Base-by-base conservation (phyloP, 2,888 invertebrate species). In the Leptura quadrifasciata region DNA sequence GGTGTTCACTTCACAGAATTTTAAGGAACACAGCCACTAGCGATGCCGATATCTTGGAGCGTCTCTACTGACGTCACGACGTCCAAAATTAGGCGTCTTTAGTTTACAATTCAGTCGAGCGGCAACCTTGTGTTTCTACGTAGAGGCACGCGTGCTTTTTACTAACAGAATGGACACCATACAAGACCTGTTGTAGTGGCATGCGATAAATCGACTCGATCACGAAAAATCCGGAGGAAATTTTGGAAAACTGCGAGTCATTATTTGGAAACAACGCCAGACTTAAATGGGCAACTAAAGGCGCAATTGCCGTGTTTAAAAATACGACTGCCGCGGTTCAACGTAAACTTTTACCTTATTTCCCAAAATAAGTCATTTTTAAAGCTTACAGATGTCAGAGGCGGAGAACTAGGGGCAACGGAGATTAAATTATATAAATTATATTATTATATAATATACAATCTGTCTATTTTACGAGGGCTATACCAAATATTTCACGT, bases 51-150 rank as follows among this genome's bases (percentile, higher is more conserved):
- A 58, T 64, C 76, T 68, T 67, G 75, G 76, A 79, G 78, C 80
- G 81, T 78, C 79, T 76, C 73, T 80, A 76, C 79, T 86, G 85
- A 86, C 86, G 86, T 86, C 86, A 86, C 81, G 61, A 61, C 81
- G 84, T 86, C 86, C 86, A 86, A 86, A 86, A 82, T 86, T 86
- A 86, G 86, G 76, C 81, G 81, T 72, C 83, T 78, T 78, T 78
- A 76, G 74, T 79, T 79, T 79, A 81, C 75, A 76, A 73, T 76
- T 76, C 73, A 76, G 72, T 70, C 74, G 76, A 77, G 76, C 77
- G 78, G 79, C 81, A 84, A 83, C 83, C 84, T 83, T 82, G 80
- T 79, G 79, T 12, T 47, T 47, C 47, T 47, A 47, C 47, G 47
- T n/a, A 47, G n/a, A 47, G n/a, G 35, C 39, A 31, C 67, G 54